phyloP scores from a whole-genome alignment of 2,797 vertebrate genomes.

The Rhinophrynus dorsalis region DNA sequence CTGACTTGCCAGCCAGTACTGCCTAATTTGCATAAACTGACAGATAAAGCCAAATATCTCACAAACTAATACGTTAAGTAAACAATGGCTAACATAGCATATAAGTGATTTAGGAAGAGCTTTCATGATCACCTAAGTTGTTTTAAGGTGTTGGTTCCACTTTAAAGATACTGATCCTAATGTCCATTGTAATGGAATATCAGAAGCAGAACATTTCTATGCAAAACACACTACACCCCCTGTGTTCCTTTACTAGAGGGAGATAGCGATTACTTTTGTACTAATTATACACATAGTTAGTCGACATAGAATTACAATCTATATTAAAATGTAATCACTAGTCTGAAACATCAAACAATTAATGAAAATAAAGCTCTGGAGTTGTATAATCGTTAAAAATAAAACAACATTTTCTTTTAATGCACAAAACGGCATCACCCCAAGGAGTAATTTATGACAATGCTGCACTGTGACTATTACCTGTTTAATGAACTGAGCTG shows the following conservation, averaged over 20 bases:
- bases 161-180: too few species aligned
- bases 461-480: conserved; percentile 2
- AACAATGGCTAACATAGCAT: too few species aligned
- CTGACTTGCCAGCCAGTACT: too few species aligned
- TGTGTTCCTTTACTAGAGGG: background rate
- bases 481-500: conserved; percentile 1
- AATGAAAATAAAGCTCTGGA: conserved; percentile 12
- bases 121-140: too few species aligned
- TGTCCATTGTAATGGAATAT: too few species aligned
- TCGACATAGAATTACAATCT: background rate
- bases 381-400: conserved; percentile 27
- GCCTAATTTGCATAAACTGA: too few species aligned
- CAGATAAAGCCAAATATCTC: too few species aligned
- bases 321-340: conserved; percentile 23
- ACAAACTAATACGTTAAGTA: too few species aligned
- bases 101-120: too few species aligned
- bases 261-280: conserved; percentile 2
- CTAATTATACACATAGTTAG: conserved; percentile 23
- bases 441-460: conserved; percentile 1
- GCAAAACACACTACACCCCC: too few species aligned
- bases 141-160: too few species aligned
- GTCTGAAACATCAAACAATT: conserved; percentile 31
- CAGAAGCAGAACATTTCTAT: too few species aligned
- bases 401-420: conserved; percentile 2
- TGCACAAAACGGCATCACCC: conserved; percentile 11